phyloP scores from a whole-genome alignment of 2,113 vertebrate genomes.

The Rhegmatorhina hoffmannsi region DNA sequence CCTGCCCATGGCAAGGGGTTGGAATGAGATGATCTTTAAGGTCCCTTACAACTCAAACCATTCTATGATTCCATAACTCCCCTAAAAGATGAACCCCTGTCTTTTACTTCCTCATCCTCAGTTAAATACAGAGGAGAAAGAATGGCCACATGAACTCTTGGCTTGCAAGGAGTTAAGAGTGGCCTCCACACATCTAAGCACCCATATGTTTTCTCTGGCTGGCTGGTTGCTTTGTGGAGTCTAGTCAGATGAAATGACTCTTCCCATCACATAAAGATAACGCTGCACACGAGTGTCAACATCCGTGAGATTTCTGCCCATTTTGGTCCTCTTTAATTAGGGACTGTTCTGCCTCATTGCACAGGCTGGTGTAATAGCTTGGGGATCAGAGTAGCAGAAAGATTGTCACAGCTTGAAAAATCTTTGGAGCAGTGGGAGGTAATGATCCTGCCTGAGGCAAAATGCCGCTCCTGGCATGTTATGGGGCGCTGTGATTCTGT shows the following conservation, averaged over 20 bases:
- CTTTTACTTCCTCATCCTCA: neutral
- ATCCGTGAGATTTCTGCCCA: neutral
- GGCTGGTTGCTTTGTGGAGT: neutral
- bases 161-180: neutral
- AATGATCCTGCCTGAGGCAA: slow-evolving; percentile 34
- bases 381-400: slow-evolving; percentile 13
- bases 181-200: neutral
- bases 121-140: neutral
- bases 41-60: neutral
- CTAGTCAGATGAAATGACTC: neutral
- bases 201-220: neutral
- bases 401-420: slow-evolving; percentile 40
- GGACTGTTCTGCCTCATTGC: slow-evolving; percentile 38
- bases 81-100: neutral
- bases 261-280: neutral
- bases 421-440: slow-evolving; percentile 17
- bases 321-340: slow-evolving; percentile 36
- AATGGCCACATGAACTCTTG: neutral
- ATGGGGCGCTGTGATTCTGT: neutral
- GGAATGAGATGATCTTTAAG: neutral
- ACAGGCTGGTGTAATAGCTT: slow-evolving; percentile 24
- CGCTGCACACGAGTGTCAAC: neutral
- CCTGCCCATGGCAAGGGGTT: neutral
- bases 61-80: neutral
- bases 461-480: neutral